Evolutionary conservation across 2,797 vertebrate genomes (phyloP).

Genomic region (Mormyrus hasselquistii): DNA sequence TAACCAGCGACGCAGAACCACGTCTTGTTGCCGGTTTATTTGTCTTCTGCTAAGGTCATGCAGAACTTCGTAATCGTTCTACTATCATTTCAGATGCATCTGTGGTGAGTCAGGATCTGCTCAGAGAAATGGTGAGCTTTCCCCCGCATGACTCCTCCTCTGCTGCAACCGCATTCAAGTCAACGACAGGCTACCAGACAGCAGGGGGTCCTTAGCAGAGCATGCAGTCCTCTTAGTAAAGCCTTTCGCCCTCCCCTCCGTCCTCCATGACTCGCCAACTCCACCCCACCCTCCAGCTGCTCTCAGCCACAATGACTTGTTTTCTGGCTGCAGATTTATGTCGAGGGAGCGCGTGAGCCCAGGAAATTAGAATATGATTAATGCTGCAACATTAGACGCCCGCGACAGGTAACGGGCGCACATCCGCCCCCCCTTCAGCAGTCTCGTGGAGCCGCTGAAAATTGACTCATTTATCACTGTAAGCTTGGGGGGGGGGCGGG

Average conservation of each 20-base stretch:
- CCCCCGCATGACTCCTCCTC: background rate
- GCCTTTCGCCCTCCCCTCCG: background rate
- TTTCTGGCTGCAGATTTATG: conserved; percentile 58
- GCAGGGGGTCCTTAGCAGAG: background rate
- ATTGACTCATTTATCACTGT: conserved; percentile 76
- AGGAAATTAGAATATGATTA: conserved; percentile 75
- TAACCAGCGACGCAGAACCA: background rate
- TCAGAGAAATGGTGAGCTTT: background rate
- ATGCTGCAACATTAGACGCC: conserved; percentile 65
- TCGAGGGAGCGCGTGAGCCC: conserved; percentile 30
- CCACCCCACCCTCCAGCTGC: conserved; percentile 22
- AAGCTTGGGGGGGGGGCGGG: conserved; percentile 38
- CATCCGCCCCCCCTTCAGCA: conserved; percentile 53
- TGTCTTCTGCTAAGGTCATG: background rate
- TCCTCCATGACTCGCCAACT: conserved; percentile 1
- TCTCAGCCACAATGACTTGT: conserved; percentile 49
- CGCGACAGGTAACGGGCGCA: conserved; percentile 70
- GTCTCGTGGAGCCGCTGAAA: conserved; percentile 49
- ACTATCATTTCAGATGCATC: background rate
- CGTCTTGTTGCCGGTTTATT: background rate
- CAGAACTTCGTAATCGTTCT: background rate
- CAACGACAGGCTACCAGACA: background rate
- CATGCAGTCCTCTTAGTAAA: background rate
- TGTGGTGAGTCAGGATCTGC: background rate
- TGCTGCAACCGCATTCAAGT: background rate